Conservation (phyloP, 2,888 invertebrate genomes). For the Agonum fuliginosum region DNA sequence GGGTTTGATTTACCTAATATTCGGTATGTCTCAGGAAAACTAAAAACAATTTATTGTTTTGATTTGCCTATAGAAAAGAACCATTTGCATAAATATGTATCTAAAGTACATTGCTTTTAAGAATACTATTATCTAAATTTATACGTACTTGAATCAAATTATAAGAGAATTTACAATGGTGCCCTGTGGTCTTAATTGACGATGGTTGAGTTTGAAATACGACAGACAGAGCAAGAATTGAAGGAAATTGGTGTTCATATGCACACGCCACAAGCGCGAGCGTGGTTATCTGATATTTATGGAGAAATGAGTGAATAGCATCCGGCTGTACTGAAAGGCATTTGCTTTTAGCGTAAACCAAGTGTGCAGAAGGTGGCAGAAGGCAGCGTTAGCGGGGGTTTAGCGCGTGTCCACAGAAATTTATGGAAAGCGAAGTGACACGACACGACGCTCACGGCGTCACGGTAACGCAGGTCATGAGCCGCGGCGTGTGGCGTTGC, state of each 20-base stretch:
- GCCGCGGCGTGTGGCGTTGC: not conserved
- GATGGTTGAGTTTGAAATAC: not conserved
- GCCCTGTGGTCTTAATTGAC: too few species aligned
- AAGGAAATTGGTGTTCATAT: constrained; percentile 6
- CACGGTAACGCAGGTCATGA: constrained; percentile 6
- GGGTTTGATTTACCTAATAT: too few species aligned
- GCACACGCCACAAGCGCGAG: constrained; percentile 9
- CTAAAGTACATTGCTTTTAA: too few species aligned
- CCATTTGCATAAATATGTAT: too few species aligned
- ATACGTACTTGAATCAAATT: too few species aligned
- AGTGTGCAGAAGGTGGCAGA: constrained; percentile 38
- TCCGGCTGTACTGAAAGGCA: constrained; percentile 50
- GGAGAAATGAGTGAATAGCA: constrained; percentile 49
- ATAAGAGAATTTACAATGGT: too few species aligned
- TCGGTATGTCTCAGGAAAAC: too few species aligned
- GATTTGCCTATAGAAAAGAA: too few species aligned
- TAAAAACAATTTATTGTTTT: too few species aligned
- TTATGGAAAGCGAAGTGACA: constrained; percentile 52
- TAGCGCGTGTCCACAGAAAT: constrained; percentile 51
- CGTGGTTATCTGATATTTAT: constrained; percentile 42
- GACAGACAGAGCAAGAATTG: too few species aligned
- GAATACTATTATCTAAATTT: too few species aligned
- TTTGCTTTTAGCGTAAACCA: constrained; percentile 50
- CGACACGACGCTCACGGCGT: constrained; percentile 20
- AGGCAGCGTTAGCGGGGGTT: not conserved